Base-by-base conservation (phyloP, 35 echinoderm and acorn worm genomes). In the Holothuria glaberrima region DNA sequence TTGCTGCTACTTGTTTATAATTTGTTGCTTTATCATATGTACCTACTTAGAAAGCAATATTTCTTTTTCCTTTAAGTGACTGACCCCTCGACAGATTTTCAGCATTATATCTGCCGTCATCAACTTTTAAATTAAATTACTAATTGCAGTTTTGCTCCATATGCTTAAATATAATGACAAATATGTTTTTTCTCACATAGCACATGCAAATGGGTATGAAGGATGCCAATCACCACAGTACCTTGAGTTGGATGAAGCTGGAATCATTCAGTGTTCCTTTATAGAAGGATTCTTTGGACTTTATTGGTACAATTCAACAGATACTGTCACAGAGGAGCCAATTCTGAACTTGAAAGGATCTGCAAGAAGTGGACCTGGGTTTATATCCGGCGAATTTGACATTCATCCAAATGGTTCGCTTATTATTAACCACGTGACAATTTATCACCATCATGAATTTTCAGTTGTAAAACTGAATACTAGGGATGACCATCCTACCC, bases 331-430 rank as follows among this genome's bases (percentile, higher is more conserved):
- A 3, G 61, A 4, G 6, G 61, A 65, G 17, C 61, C 61, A n/a
- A 6, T 65, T 28, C 5, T 65, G 16, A 28, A n/a, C 5, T 65
- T 6, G 3, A 21, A 65, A 65, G 20, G 4, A n/a, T 65, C 26
- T 17, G 16, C 26, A 65, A 65, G 4, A 65, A 65, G 61, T 65
- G 61, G 61, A 34, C 16, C 30, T 34, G 71, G 71, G 10, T 44
- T 75, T 38, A 10, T 36, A 41, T 29, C 71, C 34, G 71, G 32
- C 3, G 71, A 75, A 17, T n/a, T n/a, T n/a, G n/a, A n/a, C n/a
- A n/a, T n/a, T n/a, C n/a, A n/a, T n/a, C n/a, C n/a, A n/a, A n/a
- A 75, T 75, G 71, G 71, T 75, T 75, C 71, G 30, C 71, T 75
- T 7, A 75, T 75, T 75, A 29, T 75, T 3, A 35, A 41, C 20